These are phyloP conservation scores for Stigmatopora argus DNA, from an alignment of 2,113 vertebrate genomes.

Conservation along the genomic window DNA sequence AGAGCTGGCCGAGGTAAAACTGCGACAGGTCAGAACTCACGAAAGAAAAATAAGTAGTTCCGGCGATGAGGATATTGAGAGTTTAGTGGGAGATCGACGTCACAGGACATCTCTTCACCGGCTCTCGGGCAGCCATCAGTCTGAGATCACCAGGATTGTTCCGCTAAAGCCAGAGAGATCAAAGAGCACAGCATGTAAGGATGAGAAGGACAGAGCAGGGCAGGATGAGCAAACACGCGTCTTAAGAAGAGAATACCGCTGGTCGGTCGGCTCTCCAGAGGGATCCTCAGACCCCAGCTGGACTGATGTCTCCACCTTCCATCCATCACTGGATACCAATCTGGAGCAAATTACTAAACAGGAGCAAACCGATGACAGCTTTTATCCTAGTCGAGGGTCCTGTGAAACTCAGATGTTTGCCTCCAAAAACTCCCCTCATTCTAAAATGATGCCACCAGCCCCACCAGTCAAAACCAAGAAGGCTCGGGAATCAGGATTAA, in stretches of 20 bases:
- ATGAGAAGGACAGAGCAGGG: slow-evolving; percentile 56
- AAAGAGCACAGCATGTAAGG: slow-evolving; percentile 60
- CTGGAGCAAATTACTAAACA: slow-evolving; percentile 32
- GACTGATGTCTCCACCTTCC: slow-evolving; percentile 47
- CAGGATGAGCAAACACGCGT: slow-evolving; percentile 42
- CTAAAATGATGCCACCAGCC: slow-evolving; percentile 67
- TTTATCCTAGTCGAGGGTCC: slow-evolving; percentile 23
- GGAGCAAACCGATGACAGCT: slow-evolving; percentile 43
- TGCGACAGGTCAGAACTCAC: slow-evolving; percentile 63
- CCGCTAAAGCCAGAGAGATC: slow-evolving; percentile 72
- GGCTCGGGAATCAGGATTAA: slow-evolving; percentile 71
- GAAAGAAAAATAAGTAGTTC: slow-evolving; percentile 59
- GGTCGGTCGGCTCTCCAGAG: slow-evolving; percentile 65
- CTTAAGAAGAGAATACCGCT: slow-evolving; percentile 65
- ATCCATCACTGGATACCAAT: slow-evolving; percentile 32
- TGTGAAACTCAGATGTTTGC: slow-evolving; percentile 48
- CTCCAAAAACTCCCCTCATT: slow-evolving; percentile 48
- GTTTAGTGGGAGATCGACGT: slow-evolving; percentile 48
- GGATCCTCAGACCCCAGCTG: slow-evolving; percentile 58
- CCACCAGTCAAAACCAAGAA: slow-evolving; percentile 75
- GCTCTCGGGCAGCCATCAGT: slow-evolving; percentile 57
- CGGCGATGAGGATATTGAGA: slow-evolving; percentile 51
- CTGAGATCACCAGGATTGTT: slow-evolving; percentile 72
- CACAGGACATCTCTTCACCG: slow-evolving; percentile 56
- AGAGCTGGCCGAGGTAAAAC: slow-evolving; percentile 58